Conservation (phyloP, 2,797 vertebrate genomes). For the Micromesistius poutassou region DNA sequence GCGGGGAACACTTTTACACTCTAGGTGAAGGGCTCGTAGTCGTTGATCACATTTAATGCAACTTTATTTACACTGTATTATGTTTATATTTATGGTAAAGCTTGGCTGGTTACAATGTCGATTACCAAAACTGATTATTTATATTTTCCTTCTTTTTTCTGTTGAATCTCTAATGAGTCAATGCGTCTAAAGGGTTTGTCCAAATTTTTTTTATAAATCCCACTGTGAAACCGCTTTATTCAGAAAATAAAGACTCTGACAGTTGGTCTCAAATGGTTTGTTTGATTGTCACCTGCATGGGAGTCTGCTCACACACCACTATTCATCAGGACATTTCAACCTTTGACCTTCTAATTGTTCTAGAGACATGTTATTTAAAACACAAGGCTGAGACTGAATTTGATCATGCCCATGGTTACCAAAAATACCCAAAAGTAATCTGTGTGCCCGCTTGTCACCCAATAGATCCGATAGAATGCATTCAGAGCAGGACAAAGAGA, state of each 20-base stretch:
- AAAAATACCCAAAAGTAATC: neutral
- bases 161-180: neutral
- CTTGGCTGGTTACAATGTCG: conserved; percentile 73
- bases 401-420: neutral
- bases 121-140: conserved; percentile 49
- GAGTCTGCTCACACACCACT: neutral
- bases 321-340: neutral
- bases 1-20: conserved; percentile 15
- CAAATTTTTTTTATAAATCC: neutral
- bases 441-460: neutral
- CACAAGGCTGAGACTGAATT: neutral
- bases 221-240: neutral
- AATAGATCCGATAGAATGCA: conserved; percentile 15
- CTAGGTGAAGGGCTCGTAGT: conserved; percentile 44
- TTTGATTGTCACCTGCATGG: no score
- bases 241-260: neutral
- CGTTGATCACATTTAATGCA: conserved; percentile 34
- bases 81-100: conserved; percentile 70
- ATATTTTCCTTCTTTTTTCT: conserved; percentile 48
- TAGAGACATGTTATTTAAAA: neutral
- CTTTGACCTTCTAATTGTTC: neutral
- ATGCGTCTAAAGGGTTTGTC: neutral
- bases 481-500: conserved; percentile 42
- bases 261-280: neutral
- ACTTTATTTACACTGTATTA: conserved; percentile 54